These are phyloP conservation scores for Nipponia nippon DNA, from an alignment of 2,113 vertebrate genomes.

Conservation along the genomic window DNA sequence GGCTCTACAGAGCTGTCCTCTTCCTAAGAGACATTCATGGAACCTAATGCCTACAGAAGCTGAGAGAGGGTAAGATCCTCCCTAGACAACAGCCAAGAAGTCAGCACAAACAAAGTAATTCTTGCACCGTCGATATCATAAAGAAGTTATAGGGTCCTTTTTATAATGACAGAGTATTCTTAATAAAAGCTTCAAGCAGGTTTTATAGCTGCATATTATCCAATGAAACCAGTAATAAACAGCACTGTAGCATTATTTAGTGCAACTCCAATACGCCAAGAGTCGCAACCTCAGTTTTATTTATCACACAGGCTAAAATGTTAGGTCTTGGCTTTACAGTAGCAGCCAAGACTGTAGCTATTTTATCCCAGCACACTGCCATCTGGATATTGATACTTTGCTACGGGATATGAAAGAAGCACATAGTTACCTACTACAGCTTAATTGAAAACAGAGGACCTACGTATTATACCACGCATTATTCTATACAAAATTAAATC, in stretches of 20 bases:
- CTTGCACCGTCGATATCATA: neutral
- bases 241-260: conserved; percentile 54
- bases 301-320: conserved; percentile 40
- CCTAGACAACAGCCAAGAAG: neutral
- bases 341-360: conserved; percentile 29
- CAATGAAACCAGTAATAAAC: conserved; percentile 57
- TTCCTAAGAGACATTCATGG: neutral
- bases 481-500: conserved; percentile 20
- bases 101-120: neutral
- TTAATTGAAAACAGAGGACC: conserved; percentile 47
- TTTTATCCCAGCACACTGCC: conserved; percentile 14
- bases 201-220: conserved; percentile 63
- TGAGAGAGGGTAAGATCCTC: neutral
- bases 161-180: conserved; percentile 53
- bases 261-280: conserved; percentile 33
- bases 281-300: conserved; percentile 38
- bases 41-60: neutral
- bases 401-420: conserved; percentile 28
- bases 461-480: neutral
- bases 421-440: conserved; percentile 13
- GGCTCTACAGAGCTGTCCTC: neutral
- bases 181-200: conserved; percentile 62
- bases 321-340: conserved; percentile 35
- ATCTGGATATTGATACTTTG: conserved; percentile 29
- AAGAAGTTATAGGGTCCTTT: conserved; percentile 20